Evolutionary conservation across 2,888 invertebrate species (phyloP), one percentile per base, ranked within the genome.

Genomic region (Nasonia oneida): DNA sequence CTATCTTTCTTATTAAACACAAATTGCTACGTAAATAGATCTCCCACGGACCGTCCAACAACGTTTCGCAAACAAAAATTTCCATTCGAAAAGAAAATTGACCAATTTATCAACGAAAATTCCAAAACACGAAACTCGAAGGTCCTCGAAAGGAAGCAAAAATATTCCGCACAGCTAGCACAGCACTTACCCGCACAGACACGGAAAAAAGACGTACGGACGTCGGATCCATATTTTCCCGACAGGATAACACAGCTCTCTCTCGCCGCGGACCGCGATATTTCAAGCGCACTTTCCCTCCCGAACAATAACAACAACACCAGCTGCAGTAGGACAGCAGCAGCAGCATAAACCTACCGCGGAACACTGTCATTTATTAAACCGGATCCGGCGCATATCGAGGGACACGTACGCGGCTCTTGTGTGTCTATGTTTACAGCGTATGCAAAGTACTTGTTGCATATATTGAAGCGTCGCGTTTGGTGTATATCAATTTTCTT

Each of bases 381-480:
- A 81, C 29, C 57, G 23, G 33, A 70, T 70, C 18, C 50, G 37
- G n/a, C 50, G 37, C 71, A 14, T 14, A 53, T 80, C 18, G 39
- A 70, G 50, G 8, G 37, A 29, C 8, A 57, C 15, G 3, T 18
- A 23, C 10, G 61, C 23, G 10, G 23, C 23, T n/a, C 61, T 10
- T 10, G 2, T n/a, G 5, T 57, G 18, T 61, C 5, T n/a, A 37
- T 18, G 39, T 50, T 67, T 61, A 61, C 18, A 42, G 67, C 10
- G 47, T 64, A 74, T 81, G 61, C 74, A 81, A 81, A 81, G 73
- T 81, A 81, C 81, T 81, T 81, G 81, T 81, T 81, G 81, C 81
- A 71, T 53, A 79, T 78, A 78, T 47, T 67, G 67, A 57, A 18
- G 23, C 10, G 2, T 42, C 42, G 71, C 33, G 14, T n/a, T 18